phyloP scores from a whole-genome alignment of 2,113 vertebrate genomes.

The Upupa epops region DNA sequence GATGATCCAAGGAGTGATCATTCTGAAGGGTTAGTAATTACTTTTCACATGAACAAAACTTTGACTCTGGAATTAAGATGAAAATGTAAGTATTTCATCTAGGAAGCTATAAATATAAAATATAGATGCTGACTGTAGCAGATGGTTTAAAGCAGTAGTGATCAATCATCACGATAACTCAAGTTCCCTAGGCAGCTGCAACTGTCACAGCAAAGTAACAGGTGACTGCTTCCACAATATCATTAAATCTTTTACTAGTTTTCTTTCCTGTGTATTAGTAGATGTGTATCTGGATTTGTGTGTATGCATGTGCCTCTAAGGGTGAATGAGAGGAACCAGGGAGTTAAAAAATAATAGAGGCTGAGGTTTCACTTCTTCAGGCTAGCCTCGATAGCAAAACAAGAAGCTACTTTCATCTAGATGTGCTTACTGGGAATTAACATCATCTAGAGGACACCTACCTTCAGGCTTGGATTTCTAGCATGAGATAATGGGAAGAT shows the following conservation, averaged over 20 bases:
- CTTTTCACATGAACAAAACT: not conserved
- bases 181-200: slow-evolving; percentile 36
- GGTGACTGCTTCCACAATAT: slow-evolving; percentile 11
- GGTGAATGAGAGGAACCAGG: not conserved
- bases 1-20: not conserved
- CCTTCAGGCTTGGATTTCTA: not conserved
- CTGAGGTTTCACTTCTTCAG: not conserved
- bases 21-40: not conserved
- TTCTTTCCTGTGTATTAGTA: not conserved
- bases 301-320: not conserved
- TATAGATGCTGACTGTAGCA: not conserved
- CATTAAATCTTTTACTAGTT: slow-evolving; percentile 16
- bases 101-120: slow-evolving; percentile 39
- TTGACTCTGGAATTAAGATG: not conserved
- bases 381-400: not conserved
- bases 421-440: not conserved
- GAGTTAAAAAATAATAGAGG: not conserved
- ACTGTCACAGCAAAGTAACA: slow-evolving; percentile 26
- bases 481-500: not conserved
- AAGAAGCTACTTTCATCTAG: not conserved
- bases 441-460: not conserved
- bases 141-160: slow-evolving; percentile 15
- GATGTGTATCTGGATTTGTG: not conserved
- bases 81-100: slow-evolving; percentile 3
- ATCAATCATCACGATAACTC: slow-evolving; percentile 48